phyloP scores from a whole-genome alignment of 2,113 vertebrate species.

The Cinclus mexicanus region DNA sequence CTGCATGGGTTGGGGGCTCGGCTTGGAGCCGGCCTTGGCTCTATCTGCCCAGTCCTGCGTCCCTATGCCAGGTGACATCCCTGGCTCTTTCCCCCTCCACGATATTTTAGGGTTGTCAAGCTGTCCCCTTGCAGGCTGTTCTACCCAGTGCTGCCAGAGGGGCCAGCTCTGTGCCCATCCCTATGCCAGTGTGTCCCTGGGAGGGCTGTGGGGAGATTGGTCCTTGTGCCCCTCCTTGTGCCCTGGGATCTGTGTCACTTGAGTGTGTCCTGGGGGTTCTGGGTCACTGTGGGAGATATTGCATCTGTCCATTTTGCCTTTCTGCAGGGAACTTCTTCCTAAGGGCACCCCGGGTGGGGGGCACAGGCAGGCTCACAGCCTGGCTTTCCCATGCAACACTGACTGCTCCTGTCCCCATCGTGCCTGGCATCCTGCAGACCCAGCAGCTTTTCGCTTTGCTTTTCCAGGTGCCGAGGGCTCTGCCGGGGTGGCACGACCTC shows the following conservation, averaged over 20 bases:
- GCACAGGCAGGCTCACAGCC: neutral
- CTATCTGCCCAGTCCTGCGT: neutral
- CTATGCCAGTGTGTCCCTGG: accelerated
- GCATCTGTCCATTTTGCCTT: neutral
- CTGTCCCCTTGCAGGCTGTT: neutral
- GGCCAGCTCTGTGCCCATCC: neutral
- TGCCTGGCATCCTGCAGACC: accelerated
- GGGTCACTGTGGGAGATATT: neutral
- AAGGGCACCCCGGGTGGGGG: accelerated
- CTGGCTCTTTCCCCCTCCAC: neutral
- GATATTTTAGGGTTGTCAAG: neutral
- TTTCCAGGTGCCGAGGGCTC: neutral
- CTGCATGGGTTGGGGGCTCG: accelerated
- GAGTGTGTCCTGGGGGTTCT: neutral
- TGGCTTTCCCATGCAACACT: accelerated
- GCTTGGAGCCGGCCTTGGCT: neutral
- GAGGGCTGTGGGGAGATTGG: accelerated
- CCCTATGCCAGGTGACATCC: neutral
- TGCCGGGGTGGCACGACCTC: neutral
- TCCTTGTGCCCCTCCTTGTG: neutral
- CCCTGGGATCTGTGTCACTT: neutral
- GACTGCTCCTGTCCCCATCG: neutral
- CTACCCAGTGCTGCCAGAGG: accelerated
- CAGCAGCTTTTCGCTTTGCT: neutral
- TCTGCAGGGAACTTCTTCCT: neutral